Base-by-base conservation (phyloP, 2,113 vertebrate genomes). In the Stictonetta naevosa region DNA sequence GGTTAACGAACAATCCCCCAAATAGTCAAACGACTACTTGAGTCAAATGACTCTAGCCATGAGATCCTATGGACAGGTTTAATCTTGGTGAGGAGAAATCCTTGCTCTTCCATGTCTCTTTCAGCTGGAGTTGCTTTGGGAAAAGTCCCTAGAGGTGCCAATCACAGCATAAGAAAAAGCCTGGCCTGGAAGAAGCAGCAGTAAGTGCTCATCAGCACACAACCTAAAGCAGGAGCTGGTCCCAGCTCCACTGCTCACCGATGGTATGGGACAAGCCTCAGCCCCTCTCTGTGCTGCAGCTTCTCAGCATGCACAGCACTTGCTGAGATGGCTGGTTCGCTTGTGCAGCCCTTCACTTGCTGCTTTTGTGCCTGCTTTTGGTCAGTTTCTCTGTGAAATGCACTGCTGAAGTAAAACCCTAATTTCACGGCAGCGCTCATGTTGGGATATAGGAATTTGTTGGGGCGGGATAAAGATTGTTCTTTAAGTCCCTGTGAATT, bases 141-240 rank as follows among this genome's bases (percentile, higher is more conserved):
- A 21, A 19, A 58, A 4, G 3, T 62, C 63, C 74, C 19, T 36
- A 31, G 62, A 56, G 62, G 13, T 63, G 55, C 33, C n/a, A 42
- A 28, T 55, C 50, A 71, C n/a, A 80, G n/a, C 18, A 80, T 73
- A 83, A 25, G 86, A 44, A 91, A 55, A 71, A 82, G 3, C 13
- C 36, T 63, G 48, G 29, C 34, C 33, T 91, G 62, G 36, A 76
- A 85, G 29, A 46, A 78, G 53, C 0, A 0, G 28, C 2, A 8
- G 31, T 62, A 52, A 26, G 42, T 8, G 14, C 76, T 16, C 0
- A 8, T 60, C n/a, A 22, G 52, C 28, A 0, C 4, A 1, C 48
- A 88, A 22, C 22, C 34, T 36, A 23, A 80, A 50, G 11, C 31
- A 64, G 59, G 36, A 88, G 20, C 48, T 64, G 6, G n/a, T 84